phyloP scores from a whole-genome alignment of 1,140 invertebrate genomes.

The Dufourea novaeangliae region DNA sequence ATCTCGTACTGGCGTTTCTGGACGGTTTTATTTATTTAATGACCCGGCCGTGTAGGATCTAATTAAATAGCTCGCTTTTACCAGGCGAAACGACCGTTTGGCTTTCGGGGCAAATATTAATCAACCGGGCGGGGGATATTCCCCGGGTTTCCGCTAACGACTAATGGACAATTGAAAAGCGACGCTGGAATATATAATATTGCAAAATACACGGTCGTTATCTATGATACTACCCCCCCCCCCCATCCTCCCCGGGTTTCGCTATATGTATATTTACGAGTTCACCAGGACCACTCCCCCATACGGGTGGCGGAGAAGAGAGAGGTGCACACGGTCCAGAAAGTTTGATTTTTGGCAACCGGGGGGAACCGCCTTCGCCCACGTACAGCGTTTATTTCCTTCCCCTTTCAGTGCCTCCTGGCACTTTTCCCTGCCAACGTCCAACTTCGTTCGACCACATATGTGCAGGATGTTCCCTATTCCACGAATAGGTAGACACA shows the following conservation, averaged over 20 bases:
- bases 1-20: slow-evolving; percentile 8
- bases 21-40: slow-evolving; percentile 48
- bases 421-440: slow-evolving; percentile 59
- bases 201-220: slow-evolving; percentile 3
- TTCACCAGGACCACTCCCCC: background rate
- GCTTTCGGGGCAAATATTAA: slow-evolving; percentile 46
- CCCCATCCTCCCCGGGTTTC: no score
- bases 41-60: slow-evolving; percentile 28
- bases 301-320: no score
- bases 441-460: slow-evolving; percentile 52
- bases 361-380: slow-evolving; percentile 7
- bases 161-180: slow-evolving; percentile 42
- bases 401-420: slow-evolving; percentile 55
- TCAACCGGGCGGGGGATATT: slow-evolving; percentile 33
- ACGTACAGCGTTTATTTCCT: slow-evolving; percentile 56
- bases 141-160: slow-evolving; percentile 25
- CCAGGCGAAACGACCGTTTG: slow-evolving; percentile 15
- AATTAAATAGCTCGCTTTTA: slow-evolving; percentile 49
- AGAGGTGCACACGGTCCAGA: slow-evolving; percentile 25
- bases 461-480: slow-evolving; percentile 38
- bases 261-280: slow-evolving; percentile 53
- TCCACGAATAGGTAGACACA: slow-evolving; percentile 36
- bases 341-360: slow-evolving; percentile 66
- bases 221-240: no score
- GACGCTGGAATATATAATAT: slow-evolving; percentile 37